Evolutionary conservation across 2,797 vertebrate genomes (phyloP).

Genomic region (Molossus molossus): DNA sequence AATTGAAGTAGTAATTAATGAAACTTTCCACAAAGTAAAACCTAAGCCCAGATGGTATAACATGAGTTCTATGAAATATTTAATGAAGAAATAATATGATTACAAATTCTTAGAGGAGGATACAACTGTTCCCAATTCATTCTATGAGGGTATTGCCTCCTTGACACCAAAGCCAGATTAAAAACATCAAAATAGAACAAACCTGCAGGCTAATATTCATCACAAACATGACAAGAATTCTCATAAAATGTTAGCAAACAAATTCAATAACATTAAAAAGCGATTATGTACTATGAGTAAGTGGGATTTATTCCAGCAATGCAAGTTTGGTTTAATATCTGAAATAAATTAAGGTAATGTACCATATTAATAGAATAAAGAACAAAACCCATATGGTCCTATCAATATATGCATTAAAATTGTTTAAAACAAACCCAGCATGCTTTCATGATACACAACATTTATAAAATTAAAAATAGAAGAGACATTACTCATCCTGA

Average conservation of each 20-base stretch:
- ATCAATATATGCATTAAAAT: not conserved
- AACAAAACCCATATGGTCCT: not conserved
- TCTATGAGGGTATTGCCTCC: not conserved
- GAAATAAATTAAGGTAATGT: not conserved
- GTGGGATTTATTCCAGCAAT: not conserved
- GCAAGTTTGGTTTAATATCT: not conserved
- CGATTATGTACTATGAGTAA: not conserved
- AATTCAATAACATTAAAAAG: not conserved
- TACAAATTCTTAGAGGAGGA: not conserved
- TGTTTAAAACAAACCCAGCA: not conserved
- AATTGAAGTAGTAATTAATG: not conserved
- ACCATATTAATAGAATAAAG: not conserved
- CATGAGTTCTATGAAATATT: not conserved
- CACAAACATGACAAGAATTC: not conserved
- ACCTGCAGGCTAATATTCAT: not conserved
- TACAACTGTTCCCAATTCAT: not conserved
- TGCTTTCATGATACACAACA: not conserved
- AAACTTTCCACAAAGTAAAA: not conserved
- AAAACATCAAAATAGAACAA: not conserved
- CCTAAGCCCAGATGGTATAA: not conserved
- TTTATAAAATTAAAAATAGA: not conserved
- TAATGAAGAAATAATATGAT: not conserved
- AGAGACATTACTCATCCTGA: not conserved
- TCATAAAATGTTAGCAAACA: not conserved
- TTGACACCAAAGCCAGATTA: not conserved